Base-by-base conservation (phyloP, 2,888 invertebrate species). In the Caenorhabditis sp. region DNA sequence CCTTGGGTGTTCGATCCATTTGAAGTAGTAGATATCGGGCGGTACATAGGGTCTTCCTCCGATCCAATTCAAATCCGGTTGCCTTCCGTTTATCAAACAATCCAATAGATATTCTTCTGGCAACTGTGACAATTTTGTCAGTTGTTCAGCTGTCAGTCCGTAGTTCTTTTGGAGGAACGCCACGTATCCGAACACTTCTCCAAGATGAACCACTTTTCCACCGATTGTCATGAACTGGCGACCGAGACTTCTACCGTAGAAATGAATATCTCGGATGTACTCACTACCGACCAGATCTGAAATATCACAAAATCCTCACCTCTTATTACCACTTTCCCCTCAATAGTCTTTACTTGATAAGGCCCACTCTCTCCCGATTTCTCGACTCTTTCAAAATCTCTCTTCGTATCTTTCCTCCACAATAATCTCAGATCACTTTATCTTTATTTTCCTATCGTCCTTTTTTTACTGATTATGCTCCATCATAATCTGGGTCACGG, bases 1-100 rank as follows among this genome's bases (percentile, higher is more conserved):
- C 28, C 92, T 86, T n/a, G 92, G 92, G 54, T 92, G 92, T 70
- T 92, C 92, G 76, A 92, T 92, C 92, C 92, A 92, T 85, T 91
- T 91, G 87, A 92, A 92, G 68, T 90, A 92, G 80, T 91, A 92
- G 73, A 92, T 92, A 82, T 92, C 92, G 7, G 89, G 89, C 10
- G 92, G 92, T 10, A 92, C 90, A 82, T 89, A 92, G 0, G 92
- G 92, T 24, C 86, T 68, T 41, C 90, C 91, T n/a, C 91, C 91
- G 31, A 91, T 89, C 90, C 90, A 91, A 73, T 90, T 90, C 86
- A 90, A 64, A 63, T 90, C 88, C 0, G 91, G 90, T 58, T 91
- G 90, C n/a, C 91, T 86, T 16, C 92, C 92, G 56, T 92, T 91
- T 41, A 92, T 89, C 31, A 92, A 81, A 80, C 92, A 92, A 75